phyloP scores from a whole-genome alignment of 2,888 invertebrate species.

The Tryphoninae sp. region DNA sequence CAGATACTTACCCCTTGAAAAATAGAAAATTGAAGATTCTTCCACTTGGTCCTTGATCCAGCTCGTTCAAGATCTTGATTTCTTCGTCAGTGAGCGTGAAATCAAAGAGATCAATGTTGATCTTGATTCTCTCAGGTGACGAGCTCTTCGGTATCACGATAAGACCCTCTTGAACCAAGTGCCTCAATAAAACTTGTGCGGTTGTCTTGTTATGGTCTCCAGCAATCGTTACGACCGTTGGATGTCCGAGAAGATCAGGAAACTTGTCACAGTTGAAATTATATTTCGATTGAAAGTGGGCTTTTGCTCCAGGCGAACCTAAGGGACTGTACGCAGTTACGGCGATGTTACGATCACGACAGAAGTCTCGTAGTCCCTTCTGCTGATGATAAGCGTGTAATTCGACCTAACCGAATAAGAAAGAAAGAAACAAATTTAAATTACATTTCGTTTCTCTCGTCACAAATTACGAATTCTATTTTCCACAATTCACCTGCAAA shows the following conservation, averaged over 20 bases:
- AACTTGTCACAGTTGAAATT: slow-evolving; percentile 74
- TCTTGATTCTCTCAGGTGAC: slow-evolving; percentile 86
- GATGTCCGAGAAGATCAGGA: slow-evolving; percentile 85
- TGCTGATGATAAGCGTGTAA: slow-evolving; percentile 91
- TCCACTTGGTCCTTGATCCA: slow-evolving; percentile 85
- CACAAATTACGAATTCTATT: too few relatives aligned
- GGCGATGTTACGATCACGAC: slow-evolving; percentile 84
- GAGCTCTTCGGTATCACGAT: slow-evolving; percentile 91
- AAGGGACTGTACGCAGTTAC: slow-evolving; percentile 89
- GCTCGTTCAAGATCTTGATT: slow-evolving; percentile 82
- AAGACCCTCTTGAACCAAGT: slow-evolving; percentile 86
- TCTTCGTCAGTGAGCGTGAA: slow-evolving; percentile 85
- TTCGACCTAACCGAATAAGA: slow-evolving; percentile 83
- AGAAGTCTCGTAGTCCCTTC: slow-evolving; percentile 84
- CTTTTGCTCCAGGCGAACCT: slow-evolving; percentile 87
- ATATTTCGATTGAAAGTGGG: slow-evolving; percentile 77
- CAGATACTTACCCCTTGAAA: slow-evolving; percentile 77
- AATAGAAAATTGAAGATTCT: slow-evolving; percentile 87
- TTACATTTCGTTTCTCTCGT: too few relatives aligned
- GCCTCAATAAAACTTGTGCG: slow-evolving; percentile 88
- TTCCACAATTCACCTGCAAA: slow-evolving; percentile 82
- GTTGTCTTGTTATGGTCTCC: slow-evolving; percentile 84
- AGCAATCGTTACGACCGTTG: slow-evolving; percentile 84
- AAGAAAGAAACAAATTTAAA: background rate
- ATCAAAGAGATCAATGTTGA: slow-evolving; percentile 87